Base-by-base conservation (phyloP, 2,113 vertebrate genomes). In the Pluvialis apricaria region DNA sequence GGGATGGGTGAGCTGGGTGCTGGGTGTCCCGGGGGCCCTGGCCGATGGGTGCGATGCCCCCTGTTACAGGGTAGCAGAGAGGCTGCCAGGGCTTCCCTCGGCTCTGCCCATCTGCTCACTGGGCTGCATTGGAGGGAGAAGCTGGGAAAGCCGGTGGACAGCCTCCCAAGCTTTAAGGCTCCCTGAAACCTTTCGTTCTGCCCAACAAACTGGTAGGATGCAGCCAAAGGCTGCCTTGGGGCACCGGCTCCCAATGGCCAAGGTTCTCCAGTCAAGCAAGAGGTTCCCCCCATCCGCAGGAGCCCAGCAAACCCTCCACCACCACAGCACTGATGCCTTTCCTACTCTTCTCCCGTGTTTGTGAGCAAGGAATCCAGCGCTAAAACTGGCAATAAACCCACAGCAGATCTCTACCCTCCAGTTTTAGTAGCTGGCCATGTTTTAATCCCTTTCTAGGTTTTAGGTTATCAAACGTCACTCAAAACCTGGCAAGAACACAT, bases 241-340 rank as follows among this genome's bases (percentile, higher is more conserved):
- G 29, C 34, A 58, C 36, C 47, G 18, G 18, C 7, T 91, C 49
- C 49, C 60, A 75, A 15, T 0, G 2, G 36, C 31, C 40, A 58
- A 40, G 21, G 65, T 9, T 90, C 20, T 9, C 21, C 14, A 36
- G 28, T 13, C 16, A 64, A 24, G 51, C 18, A 79, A 58, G 79
- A 90, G 57, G 42, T 6, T 0, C 1, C 1, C 11, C 15, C 3
- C 19, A 51, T 4, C 28, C 38, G 42, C 57, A 88, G 52, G 16
- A 85, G 87, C 21, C 21, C 55, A 85, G 57, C 6, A 88, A 70
- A 76, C 22, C 19, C 25, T n/a, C 80, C 42, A 42, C 15, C 38
- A 51, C 58, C 42, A 61, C 68, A 68, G 13, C 24, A 64, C n/a
- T 9, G 31, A 75, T 2, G 11, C 31, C 28, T 45, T 68, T 85